Evolutionary conservation across 2,888 invertebrate species (phyloP), one percentile per base, ranked within the genome.

Genomic region (Galerucella pusilla): DNA sequence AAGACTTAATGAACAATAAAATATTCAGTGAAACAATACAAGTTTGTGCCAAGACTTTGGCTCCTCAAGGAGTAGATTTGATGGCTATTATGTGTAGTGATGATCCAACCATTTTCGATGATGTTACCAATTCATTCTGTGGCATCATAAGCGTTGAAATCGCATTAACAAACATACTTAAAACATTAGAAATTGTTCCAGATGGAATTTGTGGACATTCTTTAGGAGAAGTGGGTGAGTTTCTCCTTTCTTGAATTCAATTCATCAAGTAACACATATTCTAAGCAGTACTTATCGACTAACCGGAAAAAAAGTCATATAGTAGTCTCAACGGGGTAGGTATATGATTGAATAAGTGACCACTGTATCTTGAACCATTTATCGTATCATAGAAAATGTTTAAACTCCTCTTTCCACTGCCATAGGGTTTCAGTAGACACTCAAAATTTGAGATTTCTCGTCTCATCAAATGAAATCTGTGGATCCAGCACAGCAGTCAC

Each of bases 131-230:
- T 83, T 90, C 90, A 61, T 91, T 92, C 85, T 89, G 91, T 12
- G 89, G 90, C 61, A 91, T 92, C 79, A 90, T 91, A 68, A 90
- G 91, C 46, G 80, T 86, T 35, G 83, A 78, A 89, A 94, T 98
- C 74, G 97, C 95, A 25, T 89, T 98, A 10, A 95, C 96, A 1
- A 97, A 98, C 88, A 88, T 96, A 71, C 89, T 98, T 77, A 90
- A 89, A 68, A 89, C 89, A 25, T 85, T 93, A 35, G 95, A 94
- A 77, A 90, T 98, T 49, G 88, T 89, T 45, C 96, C 97, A 3
- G 96, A 97, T 87, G 97, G 97, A 71, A 96, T 98, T 84, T 90
- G 98, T 71, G 98, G 98, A 0, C 97, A 98, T 88, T 97, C 97
- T 65, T 94, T 94, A 10, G 96, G 96, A 25, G 96, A 96, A 88